phyloP scores from a whole-genome alignment of 1,140 invertebrate genomes.

The Neodiprion fabricii region DNA sequence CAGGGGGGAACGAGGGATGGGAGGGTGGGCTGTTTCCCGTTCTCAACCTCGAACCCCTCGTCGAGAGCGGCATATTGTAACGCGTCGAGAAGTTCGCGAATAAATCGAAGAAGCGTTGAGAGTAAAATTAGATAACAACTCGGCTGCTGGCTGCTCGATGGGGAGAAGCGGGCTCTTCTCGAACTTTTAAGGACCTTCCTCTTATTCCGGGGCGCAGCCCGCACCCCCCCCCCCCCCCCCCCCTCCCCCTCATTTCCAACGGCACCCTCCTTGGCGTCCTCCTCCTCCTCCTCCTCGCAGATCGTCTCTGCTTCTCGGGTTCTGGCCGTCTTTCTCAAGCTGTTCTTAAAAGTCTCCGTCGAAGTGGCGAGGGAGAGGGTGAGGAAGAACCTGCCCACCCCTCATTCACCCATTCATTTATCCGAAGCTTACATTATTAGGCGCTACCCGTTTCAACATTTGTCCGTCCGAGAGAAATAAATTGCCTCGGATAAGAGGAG shows the following conservation, averaged over 20 bases:
- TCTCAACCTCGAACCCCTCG: background rate
- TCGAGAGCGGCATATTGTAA: slow-evolving; percentile 62
- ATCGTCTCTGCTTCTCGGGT: slow-evolving; percentile 23
- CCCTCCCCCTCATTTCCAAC: slow-evolving; percentile 20
- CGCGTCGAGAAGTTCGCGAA: slow-evolving; percentile 61
- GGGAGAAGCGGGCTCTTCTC: slow-evolving; percentile 44
- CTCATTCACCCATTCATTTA: slow-evolving; percentile 39
- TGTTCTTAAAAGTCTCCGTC: background rate
- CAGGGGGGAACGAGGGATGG: background rate
- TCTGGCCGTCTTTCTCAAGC: background rate
- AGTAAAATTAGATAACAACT: slow-evolving; percentile 65
- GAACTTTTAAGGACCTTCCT: slow-evolving; percentile 61
- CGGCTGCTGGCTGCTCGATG: slow-evolving; percentile 24
- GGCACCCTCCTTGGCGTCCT: slow-evolving; percentile 23
- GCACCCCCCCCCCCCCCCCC: slow-evolving; percentile 28
- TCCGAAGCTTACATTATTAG: slow-evolving; percentile 54
- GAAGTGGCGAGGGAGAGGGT: background rate
- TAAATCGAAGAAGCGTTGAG: slow-evolving; percentile 64
- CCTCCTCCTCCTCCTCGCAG: slow-evolving; percentile 24
- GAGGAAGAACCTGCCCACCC: slow-evolving; percentile 28
- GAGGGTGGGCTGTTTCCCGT: slow-evolving; percentile 27
- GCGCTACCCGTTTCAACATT: slow-evolving; percentile 48
- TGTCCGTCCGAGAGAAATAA: slow-evolving; percentile 47
- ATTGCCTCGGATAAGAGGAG: slow-evolving; percentile 36
- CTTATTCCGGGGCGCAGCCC: slow-evolving; percentile 36